Conservation (phyloP, 2,888 invertebrate species). For the Callyntrura guangdongensis region DNA sequence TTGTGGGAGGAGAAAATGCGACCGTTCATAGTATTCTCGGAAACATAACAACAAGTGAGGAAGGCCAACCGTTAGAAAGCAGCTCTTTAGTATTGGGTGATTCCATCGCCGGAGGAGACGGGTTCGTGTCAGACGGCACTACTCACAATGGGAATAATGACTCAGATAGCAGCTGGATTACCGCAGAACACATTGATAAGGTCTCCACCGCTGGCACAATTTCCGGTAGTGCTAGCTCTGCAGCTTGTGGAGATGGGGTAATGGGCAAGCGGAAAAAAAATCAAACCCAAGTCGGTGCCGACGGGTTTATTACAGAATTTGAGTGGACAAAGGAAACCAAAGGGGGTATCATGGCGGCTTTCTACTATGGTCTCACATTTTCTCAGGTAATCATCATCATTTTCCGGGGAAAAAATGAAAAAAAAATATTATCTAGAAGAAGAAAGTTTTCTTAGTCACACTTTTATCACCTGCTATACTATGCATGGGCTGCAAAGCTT, state of each 20-base stretch:
- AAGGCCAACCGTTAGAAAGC: constrained; percentile 28
- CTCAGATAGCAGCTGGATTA: constrained; percentile 22
- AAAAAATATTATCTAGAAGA: neutral
- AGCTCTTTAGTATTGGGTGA: constrained; percentile 50
- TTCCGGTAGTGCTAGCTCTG: neutral
- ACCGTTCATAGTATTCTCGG: constrained; percentile 2
- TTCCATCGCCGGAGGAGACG: neutral
- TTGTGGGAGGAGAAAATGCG: constrained; percentile 7
- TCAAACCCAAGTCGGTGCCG: neutral
- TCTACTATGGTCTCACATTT: constrained; percentile 87
- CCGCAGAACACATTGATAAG: constrained; percentile 39
- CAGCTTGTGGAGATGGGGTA: constrained; percentile 9
- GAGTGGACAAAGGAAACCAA: constrained; percentile 87
- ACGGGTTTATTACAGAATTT: constrained; percentile 87
- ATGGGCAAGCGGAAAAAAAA: constrained; percentile 17
- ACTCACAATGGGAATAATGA: neutral
- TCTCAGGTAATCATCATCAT: constrained; percentile 83
- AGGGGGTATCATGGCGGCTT: constrained; percentile 87
- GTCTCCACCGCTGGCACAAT: neutral
- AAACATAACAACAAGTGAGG: constrained; percentile 27
- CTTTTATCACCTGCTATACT: constrained; percentile 16
- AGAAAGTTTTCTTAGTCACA: neutral
- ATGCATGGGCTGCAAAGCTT: neutral
- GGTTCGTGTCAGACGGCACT: neutral
- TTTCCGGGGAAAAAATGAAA: neutral